phyloP scores from a whole-genome alignment of 2,888 invertebrate genomes.

The Drosophila nigricruria region DNA sequence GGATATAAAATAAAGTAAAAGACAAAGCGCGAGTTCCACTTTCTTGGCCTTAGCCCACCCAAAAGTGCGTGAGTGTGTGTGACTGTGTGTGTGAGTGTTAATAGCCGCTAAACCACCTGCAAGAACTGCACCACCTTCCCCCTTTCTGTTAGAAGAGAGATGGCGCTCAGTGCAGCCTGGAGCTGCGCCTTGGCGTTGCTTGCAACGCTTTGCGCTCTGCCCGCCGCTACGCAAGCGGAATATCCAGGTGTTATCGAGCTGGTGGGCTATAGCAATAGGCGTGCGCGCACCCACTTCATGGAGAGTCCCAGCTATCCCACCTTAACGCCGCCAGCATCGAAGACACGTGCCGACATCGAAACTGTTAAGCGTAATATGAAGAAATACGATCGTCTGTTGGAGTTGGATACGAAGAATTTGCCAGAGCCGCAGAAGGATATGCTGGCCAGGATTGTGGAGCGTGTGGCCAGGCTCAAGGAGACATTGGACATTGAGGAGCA shows the following conservation, averaged over 20 bases:
- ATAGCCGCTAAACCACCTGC: slow-evolving; percentile 3
- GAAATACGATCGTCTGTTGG: slow-evolving; percentile 83
- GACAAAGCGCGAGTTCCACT: slow-evolving; percentile 35
- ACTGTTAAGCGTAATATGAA: slow-evolving; percentile 84
- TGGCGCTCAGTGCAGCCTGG: slow-evolving; percentile 68
- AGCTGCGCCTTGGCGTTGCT: slow-evolving; percentile 54
- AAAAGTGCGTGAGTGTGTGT: slow-evolving; percentile 31
- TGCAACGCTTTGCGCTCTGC: slow-evolving; percentile 41
- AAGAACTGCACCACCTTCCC: not conserved
- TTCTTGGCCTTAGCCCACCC: slow-evolving; percentile 4
- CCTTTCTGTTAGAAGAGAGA: slow-evolving; percentile 33
- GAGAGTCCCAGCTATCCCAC: slow-evolving; percentile 59
- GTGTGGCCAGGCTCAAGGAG: slow-evolving; percentile 84
- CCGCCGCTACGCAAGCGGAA: slow-evolving; percentile 54
- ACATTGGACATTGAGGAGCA: slow-evolving; percentile 82
- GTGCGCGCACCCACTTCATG: slow-evolving; percentile 82
- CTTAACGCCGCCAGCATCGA: slow-evolving; percentile 75
- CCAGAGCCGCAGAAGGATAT: slow-evolving; percentile 85
- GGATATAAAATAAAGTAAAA: slow-evolving; percentile 19
- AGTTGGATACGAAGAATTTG: slow-evolving; percentile 84
- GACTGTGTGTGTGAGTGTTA: slow-evolving; percentile 30
- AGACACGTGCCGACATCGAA: slow-evolving; percentile 84
- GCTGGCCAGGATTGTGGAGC: slow-evolving; percentile 84
- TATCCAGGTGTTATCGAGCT: slow-evolving; percentile 85
- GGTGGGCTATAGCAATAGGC: slow-evolving; percentile 83